Percentiles rank a stretch among this genome's conserved stretches.
Conservation (phyloP, 2,888 invertebrate genomes). For the Ormyrus nitidulus region DNA sequence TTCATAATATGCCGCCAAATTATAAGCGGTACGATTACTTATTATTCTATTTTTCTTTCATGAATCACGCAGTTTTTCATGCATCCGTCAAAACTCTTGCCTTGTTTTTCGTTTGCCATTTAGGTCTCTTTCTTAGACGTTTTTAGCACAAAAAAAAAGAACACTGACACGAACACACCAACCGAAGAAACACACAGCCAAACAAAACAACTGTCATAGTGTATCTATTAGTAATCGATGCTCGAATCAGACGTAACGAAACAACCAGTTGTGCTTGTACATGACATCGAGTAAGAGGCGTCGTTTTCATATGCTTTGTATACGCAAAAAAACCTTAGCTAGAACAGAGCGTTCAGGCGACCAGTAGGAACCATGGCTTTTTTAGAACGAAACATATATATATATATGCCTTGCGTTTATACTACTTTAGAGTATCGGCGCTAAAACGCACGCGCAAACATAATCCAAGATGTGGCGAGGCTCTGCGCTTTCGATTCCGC, state of each 20-base stretch:
- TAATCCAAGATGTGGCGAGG: slow-evolving; percentile 15
- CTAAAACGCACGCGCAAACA: slow-evolving; percentile 38
- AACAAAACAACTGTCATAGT: background rate
- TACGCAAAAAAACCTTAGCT: slow-evolving; percentile 35
- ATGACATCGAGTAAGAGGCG: background rate
- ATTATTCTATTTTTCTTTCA: slow-evolving; percentile 66
- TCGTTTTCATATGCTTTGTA: background rate
- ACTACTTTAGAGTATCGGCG: background rate
- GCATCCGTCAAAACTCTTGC: slow-evolving; percentile 11
- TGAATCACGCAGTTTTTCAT: slow-evolving; percentile 33
- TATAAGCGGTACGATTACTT: slow-evolving; percentile 74
- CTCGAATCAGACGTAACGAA: background rate
- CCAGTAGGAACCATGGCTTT: slow-evolving; percentile 6
- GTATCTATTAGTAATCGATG: slow-evolving; percentile 1
- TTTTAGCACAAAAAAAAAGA: background rate
- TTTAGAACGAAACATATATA: background rate
- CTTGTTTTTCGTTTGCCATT: slow-evolving; percentile 34
- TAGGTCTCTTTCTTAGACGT: slow-evolving; percentile 21
- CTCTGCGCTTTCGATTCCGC: background rate
- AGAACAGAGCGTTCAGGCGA: slow-evolving; percentile 18
- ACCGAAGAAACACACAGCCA: background rate
- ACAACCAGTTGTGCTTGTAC: background rate
- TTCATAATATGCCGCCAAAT: slow-evolving; percentile 75
- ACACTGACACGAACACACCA: slow-evolving; percentile 9
- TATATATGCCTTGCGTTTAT: background rate